Base-by-base conservation (phyloP, 2,888 invertebrate species). In the Boloria selene region DNA sequence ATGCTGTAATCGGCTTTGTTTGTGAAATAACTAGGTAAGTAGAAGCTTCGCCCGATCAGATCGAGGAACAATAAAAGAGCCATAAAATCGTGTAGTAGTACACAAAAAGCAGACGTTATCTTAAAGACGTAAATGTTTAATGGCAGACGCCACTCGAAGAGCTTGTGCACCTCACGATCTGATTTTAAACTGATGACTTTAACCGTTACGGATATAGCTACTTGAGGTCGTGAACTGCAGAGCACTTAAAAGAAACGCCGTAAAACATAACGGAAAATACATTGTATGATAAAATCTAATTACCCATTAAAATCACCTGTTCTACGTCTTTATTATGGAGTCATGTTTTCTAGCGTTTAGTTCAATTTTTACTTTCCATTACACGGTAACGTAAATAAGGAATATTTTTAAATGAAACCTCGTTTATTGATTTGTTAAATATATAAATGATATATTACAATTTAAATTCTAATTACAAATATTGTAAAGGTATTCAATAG, bases 181-280 rank as follows among this genome's bases (percentile, higher is more conserved):
- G 84, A 87, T 88, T 90, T 89, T 85, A 88, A 90, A 89, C 86
- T 86, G 87, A 88, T 88, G 85, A 87, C 85, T 88, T 86, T 83
- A 84, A 83, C 82, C 79, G 84, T 80, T 80, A 82, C 83, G 82
- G 83, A 88, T 87, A 88, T 89, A 88, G 87, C 84, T 84, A 80
- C 83, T 87, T 85, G 80, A 69, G 83, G 76, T 78, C 77, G 78
- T 81, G 82, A 82, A 83, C 81, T 80, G 78, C 74, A 75, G 74
- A 74, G 79, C 81, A 83, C 84, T 88, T 86, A 67, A 71, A 71
- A 69, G 67, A 69, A 71, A 71, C 61, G 67, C 67, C 61, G 56
- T 71, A 65, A 71, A 67, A 61, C 65, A 60, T 59, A 64, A 67
- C 58, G 53, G 63, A 52, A 58, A 68, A 68, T 55, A 68, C 59